Evolutionary conservation across 2,797 vertebrate genomes (phyloP).

Genomic region (Chloroceryle amazona): DNA sequence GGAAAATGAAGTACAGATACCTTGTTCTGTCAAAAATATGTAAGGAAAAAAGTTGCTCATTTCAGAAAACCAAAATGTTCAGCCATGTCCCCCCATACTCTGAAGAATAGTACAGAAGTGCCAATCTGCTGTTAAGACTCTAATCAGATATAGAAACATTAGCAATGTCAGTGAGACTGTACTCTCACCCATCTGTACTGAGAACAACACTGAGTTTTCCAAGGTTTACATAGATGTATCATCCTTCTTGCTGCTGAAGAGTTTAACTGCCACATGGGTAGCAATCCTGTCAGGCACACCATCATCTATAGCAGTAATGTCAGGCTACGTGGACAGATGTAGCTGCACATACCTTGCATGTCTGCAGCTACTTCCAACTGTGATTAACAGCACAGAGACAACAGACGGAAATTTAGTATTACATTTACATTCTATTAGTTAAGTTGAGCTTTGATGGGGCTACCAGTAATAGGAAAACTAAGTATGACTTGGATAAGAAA

Average conservation of each 20-base stretch:
- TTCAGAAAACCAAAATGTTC: background rate
- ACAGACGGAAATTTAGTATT: background rate
- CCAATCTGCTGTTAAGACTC: fast-evolving
- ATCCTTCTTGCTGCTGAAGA: background rate
- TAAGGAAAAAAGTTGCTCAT: background rate
- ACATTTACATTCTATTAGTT: background rate
- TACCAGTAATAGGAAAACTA: background rate
- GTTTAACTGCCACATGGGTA: background rate
- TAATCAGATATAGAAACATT: background rate
- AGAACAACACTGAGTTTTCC: background rate
- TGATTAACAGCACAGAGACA: background rate
- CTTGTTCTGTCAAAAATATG: background rate
- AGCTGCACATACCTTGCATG: background rate
- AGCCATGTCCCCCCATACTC: too few relatives aligned
- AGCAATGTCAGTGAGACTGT: fast-evolving
- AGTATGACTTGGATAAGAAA: background rate
- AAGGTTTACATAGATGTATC: fast-evolving
- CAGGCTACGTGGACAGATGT: background rate
- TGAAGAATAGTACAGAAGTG: background rate
- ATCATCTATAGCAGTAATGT: fast-evolving
- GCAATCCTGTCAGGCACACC: background rate
- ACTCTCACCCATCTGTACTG: background rate
- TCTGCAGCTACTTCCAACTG: background rate
- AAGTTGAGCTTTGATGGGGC: background rate
- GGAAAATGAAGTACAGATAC: background rate